Percentiles rank a stretch among this genome's conserved stretches.
Evolutionary conservation across 2,888 invertebrate species (phyloP).

Genomic region (Subacronicta megacephala): DNA sequence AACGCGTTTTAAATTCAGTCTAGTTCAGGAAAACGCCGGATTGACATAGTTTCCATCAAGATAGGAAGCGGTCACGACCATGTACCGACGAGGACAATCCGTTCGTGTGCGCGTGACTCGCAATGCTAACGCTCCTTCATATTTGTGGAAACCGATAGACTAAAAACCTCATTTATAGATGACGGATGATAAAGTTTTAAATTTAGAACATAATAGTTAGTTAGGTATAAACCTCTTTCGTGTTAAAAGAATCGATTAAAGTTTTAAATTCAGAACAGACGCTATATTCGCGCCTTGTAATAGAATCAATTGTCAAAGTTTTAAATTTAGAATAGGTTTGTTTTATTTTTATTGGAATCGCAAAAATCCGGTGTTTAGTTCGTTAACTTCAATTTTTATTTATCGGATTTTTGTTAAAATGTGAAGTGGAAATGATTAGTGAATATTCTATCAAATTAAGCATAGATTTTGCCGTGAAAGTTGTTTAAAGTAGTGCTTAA

Average conservation of each 20-base stretch:
- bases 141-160: slow-evolving; percentile 20
- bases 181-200: slow-evolving; percentile 16
- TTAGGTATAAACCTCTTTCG: too few species aligned
- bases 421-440: too few species aligned
- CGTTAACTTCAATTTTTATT: too few species aligned
- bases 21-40: slow-evolving; percentile 27
- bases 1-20: slow-evolving; percentile 12
- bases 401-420: too few species aligned
- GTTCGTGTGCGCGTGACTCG: slow-evolving; percentile 54
- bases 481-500: slow-evolving; percentile 23
- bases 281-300: too few species aligned
- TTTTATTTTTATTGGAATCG: too few species aligned
- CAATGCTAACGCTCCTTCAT: slow-evolving; percentile 36
- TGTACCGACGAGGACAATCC: slow-evolving; percentile 60
- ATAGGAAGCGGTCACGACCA: slow-evolving; percentile 64
- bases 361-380: too few species aligned
- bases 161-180: slow-evolving; percentile 1
- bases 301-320: too few species aligned
- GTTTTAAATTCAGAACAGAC: too few species aligned
- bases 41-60: slow-evolving; percentile 48
- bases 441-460: too few species aligned
- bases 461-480: slow-evolving; percentile 18
- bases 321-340: too few species aligned
- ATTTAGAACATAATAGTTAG: slow-evolving; percentile 9
- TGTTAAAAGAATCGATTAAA: too few species aligned